Conservation (phyloP, 2,113 vertebrate species). For the Carollia perspicillata region DNA sequence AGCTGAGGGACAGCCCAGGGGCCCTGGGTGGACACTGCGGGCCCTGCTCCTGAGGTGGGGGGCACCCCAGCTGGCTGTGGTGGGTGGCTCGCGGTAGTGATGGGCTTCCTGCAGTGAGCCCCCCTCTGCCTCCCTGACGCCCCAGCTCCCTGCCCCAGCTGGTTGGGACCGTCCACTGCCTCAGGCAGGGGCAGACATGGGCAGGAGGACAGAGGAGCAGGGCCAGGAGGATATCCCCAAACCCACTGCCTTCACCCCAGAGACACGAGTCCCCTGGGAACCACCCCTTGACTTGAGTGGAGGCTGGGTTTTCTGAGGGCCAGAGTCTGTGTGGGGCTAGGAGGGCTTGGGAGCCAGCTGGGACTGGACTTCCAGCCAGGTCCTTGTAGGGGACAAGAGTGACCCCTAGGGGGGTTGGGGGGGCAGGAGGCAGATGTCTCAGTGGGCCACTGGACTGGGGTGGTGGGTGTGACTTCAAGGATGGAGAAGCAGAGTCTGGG, state of each 20-base stretch:
- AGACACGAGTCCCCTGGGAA: accelerated
- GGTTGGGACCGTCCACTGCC: not conserved
- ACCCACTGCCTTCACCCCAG: too few relatives aligned
- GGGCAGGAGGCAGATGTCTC: too few relatives aligned
- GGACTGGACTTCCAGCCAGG: not conserved
- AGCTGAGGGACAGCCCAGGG: not conserved
- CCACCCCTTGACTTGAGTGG: accelerated
- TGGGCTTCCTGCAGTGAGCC: not conserved
- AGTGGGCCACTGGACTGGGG: not conserved
- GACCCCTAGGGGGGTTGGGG: too few relatives aligned
- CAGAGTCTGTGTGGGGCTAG: not conserved
- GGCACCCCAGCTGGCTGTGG: not conserved
- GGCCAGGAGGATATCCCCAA: too few relatives aligned
- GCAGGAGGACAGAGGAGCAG: not conserved
- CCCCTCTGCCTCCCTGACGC: too few relatives aligned
- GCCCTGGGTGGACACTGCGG: not conserved
- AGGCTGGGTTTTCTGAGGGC: not conserved
- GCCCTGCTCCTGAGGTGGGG: not conserved
- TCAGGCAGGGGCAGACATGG: accelerated
- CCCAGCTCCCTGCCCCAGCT: accelerated
- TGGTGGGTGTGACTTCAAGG: not conserved
- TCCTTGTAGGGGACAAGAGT: not conserved
- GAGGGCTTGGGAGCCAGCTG: not conserved
- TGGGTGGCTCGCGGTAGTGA: not conserved
- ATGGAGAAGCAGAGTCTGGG: too few relatives aligned